These are phyloP conservation scores for Apamea crenata DNA, from an alignment of 2,888 invertebrate species.

Conservation along the genomic window DNA sequence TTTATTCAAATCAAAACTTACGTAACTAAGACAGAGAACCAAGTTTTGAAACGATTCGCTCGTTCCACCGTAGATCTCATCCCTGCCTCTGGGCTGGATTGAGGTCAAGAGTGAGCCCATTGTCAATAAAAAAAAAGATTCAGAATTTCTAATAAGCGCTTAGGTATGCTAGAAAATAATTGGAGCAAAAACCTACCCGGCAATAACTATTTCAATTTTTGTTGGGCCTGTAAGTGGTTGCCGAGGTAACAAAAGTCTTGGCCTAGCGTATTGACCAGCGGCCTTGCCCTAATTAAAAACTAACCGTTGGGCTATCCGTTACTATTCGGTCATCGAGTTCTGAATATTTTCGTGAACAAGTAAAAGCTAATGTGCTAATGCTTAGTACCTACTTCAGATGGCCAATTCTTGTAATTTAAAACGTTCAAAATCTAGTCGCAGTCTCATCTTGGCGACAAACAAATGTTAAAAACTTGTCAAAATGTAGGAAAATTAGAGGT, in stretches of 20 bases:
- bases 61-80: no score
- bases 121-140: no score
- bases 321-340: not conserved
- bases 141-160: not conserved
- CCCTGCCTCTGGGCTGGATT: no score
- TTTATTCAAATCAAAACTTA: not conserved
- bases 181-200: not conserved
- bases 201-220: not conserved
- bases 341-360: not conserved
- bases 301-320: not conserved
- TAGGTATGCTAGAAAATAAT: not conserved
- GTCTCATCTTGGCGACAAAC: no score
- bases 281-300: constrained; percentile 2
- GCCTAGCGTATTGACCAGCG: not conserved
- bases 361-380: no score
- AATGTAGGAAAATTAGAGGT: no score
- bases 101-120: no score
- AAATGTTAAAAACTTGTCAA: no score
- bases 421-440: no score
- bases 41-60: not conserved
- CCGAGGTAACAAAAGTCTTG: constrained; percentile 13
- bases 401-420: no score
- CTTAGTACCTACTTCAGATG: not conserved
- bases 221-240: not conserved
- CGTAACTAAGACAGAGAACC: not conserved